Base-by-base conservation (phyloP, 2,888 invertebrate species). In the Aleiodes testaceus region DNA sequence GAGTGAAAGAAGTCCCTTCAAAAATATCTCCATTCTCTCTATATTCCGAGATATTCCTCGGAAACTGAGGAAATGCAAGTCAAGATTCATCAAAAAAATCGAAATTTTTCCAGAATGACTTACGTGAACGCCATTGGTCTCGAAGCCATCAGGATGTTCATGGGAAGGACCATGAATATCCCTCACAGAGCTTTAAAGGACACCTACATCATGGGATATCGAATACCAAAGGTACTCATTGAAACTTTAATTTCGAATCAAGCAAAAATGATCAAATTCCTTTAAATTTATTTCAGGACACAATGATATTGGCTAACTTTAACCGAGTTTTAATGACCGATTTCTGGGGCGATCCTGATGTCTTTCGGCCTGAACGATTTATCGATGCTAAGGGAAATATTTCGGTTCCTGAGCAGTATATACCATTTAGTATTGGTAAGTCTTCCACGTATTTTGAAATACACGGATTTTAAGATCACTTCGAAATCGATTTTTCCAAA, bases 61-160 rank as follows among this genome's bases (percentile, higher is more conserved):
- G n/a, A n/a, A 53, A 20, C 9, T 7, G 11, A 20, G n/a, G n/a
- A 22, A 53, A 12, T 22, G 11, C 1, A 14, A 9, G n/a, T 18
- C 14, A 59, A 20, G 18, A 18, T 61, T 53, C 14, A 3, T 11
- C n/a, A 14, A 67, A 49, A 71, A 63, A 14, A 72, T 72, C 63
- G 67, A 18, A 66, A 36, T 45, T 72, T 72, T 88, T 90, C 20
- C 84, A 94, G 94, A 65, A 91, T 96, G 92, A 94, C 95, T 0
- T 96, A 94, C 82, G 91, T 93, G 72, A 94, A 94, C 82, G 94
- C 94, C 0, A 89, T 95, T 7, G 92, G 94, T 0, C 88, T 93
- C 79, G 96, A 96, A 85, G 91, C 93, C 0, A 85, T 96, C 0
- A 90, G 96, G 52, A 92, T 95, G 88, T 95, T 96, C 82, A 93